Percentiles rank a stretch among this genome's conserved stretches.
Evolutionary conservation across 2,888 invertebrate genomes (phyloP).

Genomic region (Erannis defoliaria): DNA sequence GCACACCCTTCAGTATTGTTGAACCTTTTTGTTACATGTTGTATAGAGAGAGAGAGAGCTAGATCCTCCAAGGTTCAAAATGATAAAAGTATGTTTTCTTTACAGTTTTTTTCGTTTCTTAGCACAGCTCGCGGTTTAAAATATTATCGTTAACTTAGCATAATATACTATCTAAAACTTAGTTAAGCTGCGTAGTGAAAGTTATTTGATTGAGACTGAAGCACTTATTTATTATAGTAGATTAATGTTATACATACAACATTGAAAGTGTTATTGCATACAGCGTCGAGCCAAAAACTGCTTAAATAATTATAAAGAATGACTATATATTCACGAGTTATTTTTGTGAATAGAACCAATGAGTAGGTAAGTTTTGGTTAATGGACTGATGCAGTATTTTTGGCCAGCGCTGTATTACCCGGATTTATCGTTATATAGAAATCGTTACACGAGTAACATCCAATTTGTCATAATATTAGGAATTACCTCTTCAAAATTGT

Average conservation of each 20-base stretch:
- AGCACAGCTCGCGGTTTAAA: too few relatives aligned
- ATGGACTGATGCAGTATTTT: conserved; percentile 4
- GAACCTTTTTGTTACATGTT: too few relatives aligned
- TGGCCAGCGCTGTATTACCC: neutral
- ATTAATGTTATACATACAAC: neutral
- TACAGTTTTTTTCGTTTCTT: too few relatives aligned
- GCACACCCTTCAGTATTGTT: too few relatives aligned
- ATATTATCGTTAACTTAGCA: neutral
- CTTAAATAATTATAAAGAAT: too few relatives aligned
- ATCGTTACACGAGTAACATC: neutral
- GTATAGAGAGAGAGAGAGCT: too few relatives aligned
- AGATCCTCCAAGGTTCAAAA: too few relatives aligned
- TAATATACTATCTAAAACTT: neutral
- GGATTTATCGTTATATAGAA: neutral
- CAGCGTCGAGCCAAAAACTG: conserved; percentile 2
- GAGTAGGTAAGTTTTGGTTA: neutral
- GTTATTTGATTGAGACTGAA: conserved; percentile 33
- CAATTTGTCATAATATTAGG: too few relatives aligned
- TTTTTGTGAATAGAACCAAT: conserved; percentile 5
- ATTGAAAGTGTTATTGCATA: neutral
- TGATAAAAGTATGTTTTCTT: too few relatives aligned
- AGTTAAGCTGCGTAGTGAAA: conserved; percentile 20
- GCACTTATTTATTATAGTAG: conserved; percentile 11
- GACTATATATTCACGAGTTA: neutral
- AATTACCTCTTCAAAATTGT: too few relatives aligned